phyloP scores from a whole-genome alignment of 2,797 vertebrate species.

The Crypturellus tataupa region DNA sequence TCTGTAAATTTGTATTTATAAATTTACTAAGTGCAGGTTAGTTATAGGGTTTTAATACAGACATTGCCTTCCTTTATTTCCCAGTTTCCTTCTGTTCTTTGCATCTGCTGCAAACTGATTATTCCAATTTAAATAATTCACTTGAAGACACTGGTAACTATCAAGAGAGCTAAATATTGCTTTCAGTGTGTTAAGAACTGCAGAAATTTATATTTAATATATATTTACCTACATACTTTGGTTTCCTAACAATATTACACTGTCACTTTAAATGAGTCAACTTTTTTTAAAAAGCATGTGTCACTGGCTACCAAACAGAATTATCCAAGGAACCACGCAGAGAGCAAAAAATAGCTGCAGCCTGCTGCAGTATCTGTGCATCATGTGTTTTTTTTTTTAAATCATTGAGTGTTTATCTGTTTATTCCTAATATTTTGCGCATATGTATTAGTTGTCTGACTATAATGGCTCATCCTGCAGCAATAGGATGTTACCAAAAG shows the following conservation, averaged over 20 bases:
- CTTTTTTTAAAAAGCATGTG: not conserved
- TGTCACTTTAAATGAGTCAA: conserved; percentile 15
- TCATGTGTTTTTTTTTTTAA: not conserved
- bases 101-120: not conserved
- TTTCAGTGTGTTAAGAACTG: not conserved
- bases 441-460: not conserved
- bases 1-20: not conserved
- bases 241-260: not conserved
- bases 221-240: not conserved
- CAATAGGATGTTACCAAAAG: not conserved
- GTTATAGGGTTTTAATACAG: not conserved
- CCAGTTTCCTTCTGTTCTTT: not conserved
- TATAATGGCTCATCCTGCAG: not conserved
- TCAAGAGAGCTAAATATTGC: not conserved
- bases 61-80: not conserved
- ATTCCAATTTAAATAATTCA: conserved; percentile 24
- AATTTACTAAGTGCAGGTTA: not conserved
- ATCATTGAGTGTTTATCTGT: not conserved
- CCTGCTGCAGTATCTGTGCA: not conserved
- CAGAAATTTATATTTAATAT: not conserved
- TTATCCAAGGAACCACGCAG: conserved; percentile 56
- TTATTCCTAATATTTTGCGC: conserved; percentile 1
- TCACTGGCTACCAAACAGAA: conserved; percentile 38
- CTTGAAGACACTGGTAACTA: not conserved
- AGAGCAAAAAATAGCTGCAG: conserved; percentile 55